A percentile compares a stretch with the other conserved stretches of the same genome.
Evolutionary conservation across 2,888 invertebrate species (phyloP).

Genomic region (Cinara cedri): DNA sequence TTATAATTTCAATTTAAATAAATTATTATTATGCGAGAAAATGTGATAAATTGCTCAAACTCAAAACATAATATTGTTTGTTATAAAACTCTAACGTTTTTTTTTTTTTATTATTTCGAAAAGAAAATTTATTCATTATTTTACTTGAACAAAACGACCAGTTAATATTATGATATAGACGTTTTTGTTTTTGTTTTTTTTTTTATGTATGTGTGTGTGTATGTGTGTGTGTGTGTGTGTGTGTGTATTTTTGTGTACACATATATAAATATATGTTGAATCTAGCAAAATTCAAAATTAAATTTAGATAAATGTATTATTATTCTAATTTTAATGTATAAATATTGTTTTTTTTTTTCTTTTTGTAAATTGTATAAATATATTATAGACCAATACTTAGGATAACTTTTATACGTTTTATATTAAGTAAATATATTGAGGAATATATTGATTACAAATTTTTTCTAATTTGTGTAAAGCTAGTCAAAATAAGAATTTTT

Average conservation of each 20-base stretch:
- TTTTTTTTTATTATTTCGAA: constrained; percentile 2
- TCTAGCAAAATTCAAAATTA: constrained; percentile 53
- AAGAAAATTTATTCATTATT: constrained; percentile 28
- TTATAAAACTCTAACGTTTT: not conserved
- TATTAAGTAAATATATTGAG: constrained; percentile 29
- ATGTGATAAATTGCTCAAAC: constrained; percentile 57
- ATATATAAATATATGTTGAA: constrained; percentile 33
- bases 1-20: constrained; percentile 31
- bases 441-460: constrained; percentile 31
- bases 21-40: constrained; percentile 42
- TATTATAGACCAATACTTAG: constrained; percentile 37
- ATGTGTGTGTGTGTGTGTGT: not conserved
- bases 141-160: constrained; percentile 42
- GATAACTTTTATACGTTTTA: constrained; percentile 50
- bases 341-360: constrained; percentile 31
- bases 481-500: constrained; percentile 53
- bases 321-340: constrained; percentile 18
- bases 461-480: constrained; percentile 49
- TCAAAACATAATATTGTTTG: constrained; percentile 52
- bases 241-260: no score
- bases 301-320: constrained; percentile 42
- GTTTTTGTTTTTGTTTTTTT: constrained; percentile 32
- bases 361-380: constrained; percentile 33
- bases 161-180: constrained; percentile 7
- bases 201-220: constrained; percentile 2